Conservation (phyloP, 2,113 vertebrate species). For the Gnathonemus longibarbis region DNA sequence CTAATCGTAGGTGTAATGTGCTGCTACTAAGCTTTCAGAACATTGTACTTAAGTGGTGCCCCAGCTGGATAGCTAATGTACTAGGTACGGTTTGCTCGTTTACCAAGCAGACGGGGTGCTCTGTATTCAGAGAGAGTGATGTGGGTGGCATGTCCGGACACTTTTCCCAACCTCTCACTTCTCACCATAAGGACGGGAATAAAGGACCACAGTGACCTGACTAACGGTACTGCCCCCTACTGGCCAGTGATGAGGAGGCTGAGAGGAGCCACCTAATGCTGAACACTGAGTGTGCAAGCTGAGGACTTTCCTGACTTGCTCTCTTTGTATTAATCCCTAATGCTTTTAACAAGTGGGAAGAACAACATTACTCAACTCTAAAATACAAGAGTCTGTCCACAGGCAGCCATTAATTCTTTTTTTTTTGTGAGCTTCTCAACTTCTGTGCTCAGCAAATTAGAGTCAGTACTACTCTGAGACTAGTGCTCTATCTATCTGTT, state of each 20-base stretch:
- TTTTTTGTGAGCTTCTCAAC: neutral
- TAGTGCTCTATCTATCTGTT: conserved; percentile 7
- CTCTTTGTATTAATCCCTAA: neutral
- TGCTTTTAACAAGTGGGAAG: neutral
- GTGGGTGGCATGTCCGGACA: neutral
- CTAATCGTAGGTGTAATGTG: neutral
- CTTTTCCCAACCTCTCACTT: neutral
- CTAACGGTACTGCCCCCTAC: neutral
- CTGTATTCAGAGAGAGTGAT: neutral
- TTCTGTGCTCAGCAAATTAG: neutral
- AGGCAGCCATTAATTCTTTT: neutral
- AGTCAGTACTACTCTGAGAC: neutral
- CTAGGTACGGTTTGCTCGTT: neutral
- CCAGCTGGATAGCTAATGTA: neutral
- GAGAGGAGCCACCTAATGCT: neutral
- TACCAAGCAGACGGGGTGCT: neutral
- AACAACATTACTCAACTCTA: neutral
- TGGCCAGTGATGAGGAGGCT: neutral
- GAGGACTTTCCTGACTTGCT: neutral
- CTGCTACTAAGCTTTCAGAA: neutral
- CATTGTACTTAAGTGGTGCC: neutral
- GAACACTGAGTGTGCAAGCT: neutral
- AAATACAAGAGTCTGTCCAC: neutral
- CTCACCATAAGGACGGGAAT: neutral
- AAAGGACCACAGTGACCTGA: neutral